Conservation (phyloP, 2,888 invertebrate species). For the Eilema griseolum region DNA sequence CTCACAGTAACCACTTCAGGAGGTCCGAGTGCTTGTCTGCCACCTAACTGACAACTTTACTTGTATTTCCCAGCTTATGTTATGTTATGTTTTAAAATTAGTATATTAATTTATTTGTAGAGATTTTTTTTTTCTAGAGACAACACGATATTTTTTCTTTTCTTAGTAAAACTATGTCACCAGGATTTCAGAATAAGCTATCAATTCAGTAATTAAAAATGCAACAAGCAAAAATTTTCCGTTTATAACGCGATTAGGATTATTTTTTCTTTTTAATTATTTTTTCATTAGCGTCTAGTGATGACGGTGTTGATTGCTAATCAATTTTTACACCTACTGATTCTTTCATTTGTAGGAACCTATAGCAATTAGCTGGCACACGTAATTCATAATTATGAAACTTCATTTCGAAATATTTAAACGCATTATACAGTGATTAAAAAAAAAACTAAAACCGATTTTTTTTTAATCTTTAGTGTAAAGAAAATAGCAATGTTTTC, state of each 20-base stretch:
- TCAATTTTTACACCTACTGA: conserved; percentile 26
- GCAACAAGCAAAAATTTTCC: conserved; percentile 24
- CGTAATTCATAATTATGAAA: background rate
- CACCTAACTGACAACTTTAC: no score
- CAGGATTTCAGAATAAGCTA: conserved; percentile 6
- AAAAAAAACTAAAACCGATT: no score
- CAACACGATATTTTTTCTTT: background rate
- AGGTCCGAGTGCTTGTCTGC: no score
- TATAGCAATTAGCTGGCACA: conserved; percentile 12
- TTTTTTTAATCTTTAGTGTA: no score
- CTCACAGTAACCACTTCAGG: no score
- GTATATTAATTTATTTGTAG: no score
- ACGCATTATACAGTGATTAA: no score
- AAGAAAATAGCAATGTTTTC: no score
- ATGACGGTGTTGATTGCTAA: conserved; percentile 29
- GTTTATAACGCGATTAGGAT: conserved; percentile 27
- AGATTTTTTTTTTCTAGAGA: background rate
- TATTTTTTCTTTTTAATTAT: conserved; percentile 28
- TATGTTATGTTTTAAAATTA: no score
- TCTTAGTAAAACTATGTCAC: conserved; percentile 3
- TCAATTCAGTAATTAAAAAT: conserved; percentile 21
- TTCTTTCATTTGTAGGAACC: conserved; percentile 11
- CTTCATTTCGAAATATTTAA: background rate
- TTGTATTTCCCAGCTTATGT: no score
- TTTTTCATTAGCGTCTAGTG: conserved; percentile 24